Percentiles rank a stretch among this genome's conserved stretches.
These are phyloP conservation scores for Protophormia terraenovae DNA, from an alignment of 2,888 invertebrate genomes.

Conservation along the genomic window DNA sequence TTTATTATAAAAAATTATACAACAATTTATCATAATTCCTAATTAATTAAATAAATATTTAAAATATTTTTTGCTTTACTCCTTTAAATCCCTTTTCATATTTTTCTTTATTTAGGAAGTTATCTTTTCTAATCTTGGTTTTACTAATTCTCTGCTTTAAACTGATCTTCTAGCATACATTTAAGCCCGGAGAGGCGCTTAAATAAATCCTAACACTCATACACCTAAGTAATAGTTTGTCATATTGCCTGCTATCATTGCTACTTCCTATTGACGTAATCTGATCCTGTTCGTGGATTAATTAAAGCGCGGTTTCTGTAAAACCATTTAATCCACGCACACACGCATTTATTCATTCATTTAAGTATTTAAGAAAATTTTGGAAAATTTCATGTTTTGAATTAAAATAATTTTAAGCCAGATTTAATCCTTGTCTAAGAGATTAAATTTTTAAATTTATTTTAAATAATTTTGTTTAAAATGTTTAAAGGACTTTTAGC, in stretches of 20 bases:
- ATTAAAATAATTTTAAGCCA: not conserved
- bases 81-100: too few relatives aligned
- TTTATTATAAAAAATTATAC: too few relatives aligned
- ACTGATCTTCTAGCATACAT: not conserved
- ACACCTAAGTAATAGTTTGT: not conserved
- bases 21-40: too few relatives aligned
- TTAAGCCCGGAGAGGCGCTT: not conserved
- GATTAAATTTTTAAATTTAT: not conserved
- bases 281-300: not conserved
- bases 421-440: not conserved
- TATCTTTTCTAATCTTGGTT: not conserved
- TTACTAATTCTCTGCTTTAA: not conserved
- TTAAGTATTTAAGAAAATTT: not conserved
- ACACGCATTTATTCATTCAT: not conserved
- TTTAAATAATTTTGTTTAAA: too few relatives aligned
- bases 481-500: too few relatives aligned
- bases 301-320: conserved; percentile 9
- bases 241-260: not conserved
- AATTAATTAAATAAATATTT: too few relatives aligned
- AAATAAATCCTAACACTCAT: not conserved
- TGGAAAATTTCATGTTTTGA: not conserved
- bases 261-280: conserved; percentile 34
- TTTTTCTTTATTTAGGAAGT: not conserved
- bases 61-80: too few relatives aligned
- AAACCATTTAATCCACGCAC: not conserved